Evolutionary conservation across 1,140 invertebrate genomes (phyloP), one percentile per base, ranked within the genome.

Genomic region (Zaprionus davidi): DNA sequence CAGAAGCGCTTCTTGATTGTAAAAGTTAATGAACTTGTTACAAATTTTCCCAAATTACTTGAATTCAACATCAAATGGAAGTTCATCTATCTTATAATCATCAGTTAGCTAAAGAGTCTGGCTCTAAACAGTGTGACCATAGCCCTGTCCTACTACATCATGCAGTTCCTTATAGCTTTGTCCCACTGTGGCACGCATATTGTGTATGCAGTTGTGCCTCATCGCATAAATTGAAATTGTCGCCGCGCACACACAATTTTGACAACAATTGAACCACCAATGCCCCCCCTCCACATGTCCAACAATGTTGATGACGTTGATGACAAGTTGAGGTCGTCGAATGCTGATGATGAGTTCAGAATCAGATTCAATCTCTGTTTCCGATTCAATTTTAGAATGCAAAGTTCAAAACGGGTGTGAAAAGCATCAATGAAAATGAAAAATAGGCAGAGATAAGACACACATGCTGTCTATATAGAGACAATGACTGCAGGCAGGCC

Each of bases 151-250:
- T 28, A 31, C 28, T 31, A 7, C 34, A 13, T 36, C 3, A 36
- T 36, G 15, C 0, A 4, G 15, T 49, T 12, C 3, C 3, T 11
- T 20, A 20, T 5, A 49, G 20, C 3, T 20, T 12, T 5, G 20
- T 11, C 1, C 46, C 20, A 24, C 46, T 51, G 46, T 51, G 2
- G 4, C 44, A 11, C 46, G 20, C 15, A 7, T 28, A 55, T 44
- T 28, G 24, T 58, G n/a, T 26, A 34, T 67, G 55, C 65, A 57
- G 13, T 46, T n/a, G 51, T 34, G 49, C 51, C 62, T 65, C 31
- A 17, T 15, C 28, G 20, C 49, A 51, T 51, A 46, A 65, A 65
- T 65, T 65, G 49, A 65, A 65, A 46, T 65, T 55, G 28, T 53
- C 31, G 34, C 51, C 38, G 9, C 53, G 44, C 53, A 28, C 53